Conservation (phyloP, 2,797 vertebrate species). For the Rhabdophis nuchalis region DNA sequence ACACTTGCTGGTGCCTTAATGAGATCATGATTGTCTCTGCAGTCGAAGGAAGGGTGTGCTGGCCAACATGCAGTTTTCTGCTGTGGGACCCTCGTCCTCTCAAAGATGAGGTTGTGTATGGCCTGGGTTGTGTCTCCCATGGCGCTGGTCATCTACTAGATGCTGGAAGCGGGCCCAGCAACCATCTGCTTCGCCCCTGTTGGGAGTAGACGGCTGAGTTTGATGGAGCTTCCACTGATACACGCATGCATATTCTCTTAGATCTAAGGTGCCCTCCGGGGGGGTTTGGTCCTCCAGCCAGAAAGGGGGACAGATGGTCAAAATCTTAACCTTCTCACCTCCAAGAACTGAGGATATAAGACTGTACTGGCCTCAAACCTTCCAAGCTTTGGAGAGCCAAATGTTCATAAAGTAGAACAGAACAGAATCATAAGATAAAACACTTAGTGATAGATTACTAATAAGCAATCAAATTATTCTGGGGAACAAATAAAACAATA, state of each 20-base stretch:
- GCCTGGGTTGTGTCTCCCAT: background rate
- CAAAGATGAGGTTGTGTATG: rapidly evolving
- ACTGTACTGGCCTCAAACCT: background rate
- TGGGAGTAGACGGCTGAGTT: background rate
- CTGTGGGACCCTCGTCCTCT: conserved; percentile 27
- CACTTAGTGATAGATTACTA: too few relatives aligned
- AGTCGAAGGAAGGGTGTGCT: rapidly evolving
- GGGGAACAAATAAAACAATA: too few relatives aligned
- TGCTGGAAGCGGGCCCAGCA: background rate
- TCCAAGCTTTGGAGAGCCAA: background rate
- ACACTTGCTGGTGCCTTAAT: conserved; percentile 43
- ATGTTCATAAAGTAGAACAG: background rate
- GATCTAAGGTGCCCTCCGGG: background rate
- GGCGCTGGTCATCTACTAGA: background rate
- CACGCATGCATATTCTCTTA: background rate
- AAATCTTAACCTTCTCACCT: background rate
- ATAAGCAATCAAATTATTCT: too few relatives aligned
- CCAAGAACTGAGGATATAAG: background rate
- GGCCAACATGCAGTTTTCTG: conserved; percentile 55
- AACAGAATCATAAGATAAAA: too few relatives aligned
- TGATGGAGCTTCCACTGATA: background rate
- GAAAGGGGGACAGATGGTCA: background rate
- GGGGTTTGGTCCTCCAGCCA: background rate
- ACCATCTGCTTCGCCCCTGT: background rate
- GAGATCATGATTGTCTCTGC: conserved; percentile 41